Percentiles rank a stretch among this genome's conserved stretches.
phyloP scores from a whole-genome alignment of 1,140 invertebrate genomes.

The Drosophila athabasca region DNA sequence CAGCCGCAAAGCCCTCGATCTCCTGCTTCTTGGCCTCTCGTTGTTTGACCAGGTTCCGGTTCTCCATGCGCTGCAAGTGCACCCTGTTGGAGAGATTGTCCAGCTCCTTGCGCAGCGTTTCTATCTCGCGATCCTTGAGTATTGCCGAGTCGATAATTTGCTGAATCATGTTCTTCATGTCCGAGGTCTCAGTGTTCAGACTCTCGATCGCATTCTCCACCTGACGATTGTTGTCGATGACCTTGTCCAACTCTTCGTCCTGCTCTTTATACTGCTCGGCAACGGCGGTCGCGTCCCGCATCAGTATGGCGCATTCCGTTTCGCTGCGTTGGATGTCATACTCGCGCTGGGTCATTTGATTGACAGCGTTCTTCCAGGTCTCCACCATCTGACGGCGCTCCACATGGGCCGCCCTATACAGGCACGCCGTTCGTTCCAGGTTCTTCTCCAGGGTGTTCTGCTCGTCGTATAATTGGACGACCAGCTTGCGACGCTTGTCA shows the following conservation, averaged over 20 bases:
- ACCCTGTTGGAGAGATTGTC: constrained; percentile 70
- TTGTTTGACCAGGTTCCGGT: constrained; percentile 47
- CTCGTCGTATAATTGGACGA: constrained; percentile 73
- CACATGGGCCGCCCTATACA: constrained; percentile 73
- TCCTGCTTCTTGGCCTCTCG: constrained; percentile 43
- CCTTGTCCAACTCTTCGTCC: constrained; percentile 58
- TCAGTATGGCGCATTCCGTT: constrained; percentile 38
- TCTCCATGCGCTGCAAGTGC: constrained; percentile 69
- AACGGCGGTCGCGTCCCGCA: constrained; percentile 8
- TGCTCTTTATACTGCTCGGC: constrained; percentile 33
- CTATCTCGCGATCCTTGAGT: constrained; percentile 72
- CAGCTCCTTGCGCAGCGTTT: constrained; percentile 63
- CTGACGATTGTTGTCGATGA: constrained; percentile 72
- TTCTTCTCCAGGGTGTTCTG: constrained; percentile 77
- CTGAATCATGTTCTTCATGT: constrained; percentile 66
- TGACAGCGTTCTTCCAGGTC: constrained; percentile 80
- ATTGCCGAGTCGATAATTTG: constrained; percentile 43
- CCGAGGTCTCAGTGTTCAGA: constrained; percentile 66
- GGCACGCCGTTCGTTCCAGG: constrained; percentile 70
- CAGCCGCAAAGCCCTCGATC: constrained; percentile 43
- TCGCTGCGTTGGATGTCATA: constrained; percentile 64
- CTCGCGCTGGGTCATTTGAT: constrained; percentile 80
- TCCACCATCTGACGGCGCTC: constrained; percentile 79
- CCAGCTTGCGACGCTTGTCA: constrained; percentile 60
- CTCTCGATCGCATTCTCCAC: constrained; percentile 65